Conservation (phyloP, 2,113 vertebrate species). For the Pygoscelis adeliae region DNA sequence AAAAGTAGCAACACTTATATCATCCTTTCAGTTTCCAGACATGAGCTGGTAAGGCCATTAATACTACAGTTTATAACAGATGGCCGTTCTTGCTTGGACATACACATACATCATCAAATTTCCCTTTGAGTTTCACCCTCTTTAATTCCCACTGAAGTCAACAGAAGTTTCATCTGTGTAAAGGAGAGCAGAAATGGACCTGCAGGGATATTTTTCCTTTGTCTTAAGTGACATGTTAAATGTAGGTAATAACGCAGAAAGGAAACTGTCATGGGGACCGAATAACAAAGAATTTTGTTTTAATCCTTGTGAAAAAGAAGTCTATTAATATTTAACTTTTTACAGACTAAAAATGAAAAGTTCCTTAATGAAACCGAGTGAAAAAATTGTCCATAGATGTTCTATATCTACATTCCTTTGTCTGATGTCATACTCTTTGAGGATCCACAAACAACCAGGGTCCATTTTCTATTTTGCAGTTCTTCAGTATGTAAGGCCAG, state of each 20-base stretch:
- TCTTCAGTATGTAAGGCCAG: not conserved
- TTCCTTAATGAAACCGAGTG: not conserved
- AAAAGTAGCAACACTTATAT: constrained; percentile 54
- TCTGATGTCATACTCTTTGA: not conserved
- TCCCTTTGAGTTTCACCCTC: constrained; percentile 18
- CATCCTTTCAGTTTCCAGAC: constrained; percentile 54
- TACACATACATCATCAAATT: constrained; percentile 55
- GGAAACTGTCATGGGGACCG: not conserved
- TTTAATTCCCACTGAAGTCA: constrained; percentile 33
- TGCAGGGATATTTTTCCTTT: not conserved
- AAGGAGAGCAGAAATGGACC: not conserved
- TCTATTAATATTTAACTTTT: not conserved
- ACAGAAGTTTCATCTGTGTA: not conserved
- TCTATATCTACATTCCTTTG: not conserved
- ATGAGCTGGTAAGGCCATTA: constrained; percentile 1
- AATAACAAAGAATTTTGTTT: not conserved
- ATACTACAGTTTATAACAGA: constrained; percentile 44
- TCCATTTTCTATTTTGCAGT: not conserved
- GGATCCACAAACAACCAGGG: not conserved
- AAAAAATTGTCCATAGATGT: not conserved
- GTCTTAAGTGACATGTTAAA: not conserved
- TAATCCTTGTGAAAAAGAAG: not conserved
- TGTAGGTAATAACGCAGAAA: not conserved
- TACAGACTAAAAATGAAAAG: not conserved
- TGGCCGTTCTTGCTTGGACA: not conserved